Conservation (phyloP, 1,140 invertebrate species). For the Arion vulgaris region DNA sequence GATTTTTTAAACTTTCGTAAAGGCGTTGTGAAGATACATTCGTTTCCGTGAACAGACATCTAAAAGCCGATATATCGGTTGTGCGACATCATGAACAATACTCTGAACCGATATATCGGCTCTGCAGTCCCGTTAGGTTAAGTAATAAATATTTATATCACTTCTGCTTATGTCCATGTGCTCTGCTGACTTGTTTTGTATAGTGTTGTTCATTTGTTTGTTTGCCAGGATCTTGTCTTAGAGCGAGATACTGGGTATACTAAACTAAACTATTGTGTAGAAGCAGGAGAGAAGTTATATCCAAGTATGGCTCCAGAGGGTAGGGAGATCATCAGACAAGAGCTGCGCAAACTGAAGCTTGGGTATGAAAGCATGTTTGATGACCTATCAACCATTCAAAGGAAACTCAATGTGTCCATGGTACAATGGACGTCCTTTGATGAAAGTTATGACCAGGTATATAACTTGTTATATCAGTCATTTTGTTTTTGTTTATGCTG, state of each 20-base stretch:
- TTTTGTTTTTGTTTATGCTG: too few species aligned
- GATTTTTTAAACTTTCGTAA: too few species aligned
- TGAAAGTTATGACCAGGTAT: conserved; percentile 78
- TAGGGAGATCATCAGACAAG: conserved; percentile 86
- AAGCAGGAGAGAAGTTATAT: conserved; percentile 91
- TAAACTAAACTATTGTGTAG: conserved; percentile 86
- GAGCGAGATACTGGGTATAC: conserved; percentile 84
- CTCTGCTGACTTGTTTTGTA: too few species aligned
- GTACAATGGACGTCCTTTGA: conserved; percentile 71
- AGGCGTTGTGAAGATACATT: too few species aligned
- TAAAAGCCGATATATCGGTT: too few species aligned
- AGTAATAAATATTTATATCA: too few species aligned
- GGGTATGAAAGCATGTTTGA: conserved; percentile 88
- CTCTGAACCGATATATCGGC: too few species aligned
- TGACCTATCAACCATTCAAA: conserved; percentile 72
- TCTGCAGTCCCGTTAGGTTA: too few species aligned
- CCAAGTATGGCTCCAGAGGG: conserved; percentile 89
- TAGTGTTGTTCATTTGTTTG: not conserved
- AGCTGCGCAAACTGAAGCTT: conserved; percentile 81
- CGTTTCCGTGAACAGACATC: too few species aligned
- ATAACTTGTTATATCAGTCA: not conserved
- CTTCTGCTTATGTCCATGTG: too few species aligned
- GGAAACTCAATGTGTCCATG: conserved; percentile 86
- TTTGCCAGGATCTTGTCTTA: conserved; percentile 81
- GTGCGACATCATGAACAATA: too few species aligned